A percentile compares a stretch with the other conserved stretches of the same genome.
Conservation (phyloP, 2,797 vertebrate species). For the Loriculus beryllinus region DNA sequence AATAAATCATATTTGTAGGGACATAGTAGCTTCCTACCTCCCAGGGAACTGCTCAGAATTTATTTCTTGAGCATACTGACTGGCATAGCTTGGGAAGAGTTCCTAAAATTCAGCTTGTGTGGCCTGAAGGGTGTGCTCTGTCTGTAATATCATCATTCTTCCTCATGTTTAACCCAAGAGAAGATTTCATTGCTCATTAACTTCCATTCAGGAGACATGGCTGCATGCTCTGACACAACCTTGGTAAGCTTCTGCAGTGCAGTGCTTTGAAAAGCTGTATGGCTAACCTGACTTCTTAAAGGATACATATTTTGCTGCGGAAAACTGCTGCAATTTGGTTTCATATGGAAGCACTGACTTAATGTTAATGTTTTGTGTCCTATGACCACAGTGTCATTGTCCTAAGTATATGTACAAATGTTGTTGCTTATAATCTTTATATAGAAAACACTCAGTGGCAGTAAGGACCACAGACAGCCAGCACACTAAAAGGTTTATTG, state of each 20-base stretch:
- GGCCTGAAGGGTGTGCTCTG: background rate
- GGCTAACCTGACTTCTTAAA: background rate
- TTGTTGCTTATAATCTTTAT: background rate
- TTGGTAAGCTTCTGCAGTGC: background rate
- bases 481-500: background rate
- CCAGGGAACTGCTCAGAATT: background rate
- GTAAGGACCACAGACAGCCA: background rate
- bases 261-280: background rate
- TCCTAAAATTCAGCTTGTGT: background rate
- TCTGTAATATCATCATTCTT: background rate
- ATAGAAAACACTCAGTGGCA: background rate
- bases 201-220: background rate
- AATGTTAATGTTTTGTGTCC: fast-evolving
- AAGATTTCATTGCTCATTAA: background rate
- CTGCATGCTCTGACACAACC: background rate
- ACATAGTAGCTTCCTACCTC: background rate
- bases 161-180: background rate
- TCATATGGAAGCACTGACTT: background rate
- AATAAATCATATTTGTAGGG: fast-evolving
- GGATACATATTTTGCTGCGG: background rate
- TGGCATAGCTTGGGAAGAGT: background rate
- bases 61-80: background rate
- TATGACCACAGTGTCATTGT: background rate
- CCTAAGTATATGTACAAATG: background rate
- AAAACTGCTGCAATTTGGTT: background rate